A percentile compares a stretch with the other conserved stretches of the same genome.
These are phyloP conservation scores for Mormyrus lacerda DNA, from an alignment of 2,113 vertebrate species.

Conservation along the genomic window DNA sequence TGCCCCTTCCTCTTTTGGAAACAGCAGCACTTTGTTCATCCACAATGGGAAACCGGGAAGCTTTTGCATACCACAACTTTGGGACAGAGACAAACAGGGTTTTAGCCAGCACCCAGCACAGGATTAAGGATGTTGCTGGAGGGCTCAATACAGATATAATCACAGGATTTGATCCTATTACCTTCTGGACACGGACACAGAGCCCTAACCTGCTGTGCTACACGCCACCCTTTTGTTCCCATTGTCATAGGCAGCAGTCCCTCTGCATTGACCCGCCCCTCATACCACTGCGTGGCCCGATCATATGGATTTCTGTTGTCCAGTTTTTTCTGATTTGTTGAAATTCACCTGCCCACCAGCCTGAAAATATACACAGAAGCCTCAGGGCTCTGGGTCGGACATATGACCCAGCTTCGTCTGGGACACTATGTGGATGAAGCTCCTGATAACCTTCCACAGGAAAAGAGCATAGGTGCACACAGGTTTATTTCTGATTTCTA, in stretches of 20 bases:
- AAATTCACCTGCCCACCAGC: neutral
- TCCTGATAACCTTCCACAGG: neutral
- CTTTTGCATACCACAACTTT: neutral
- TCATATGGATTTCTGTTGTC: neutral
- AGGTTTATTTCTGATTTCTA: slow-evolving; percentile 14
- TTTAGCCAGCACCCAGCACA: neutral
- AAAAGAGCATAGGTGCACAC: neutral
- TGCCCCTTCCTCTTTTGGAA: neutral
- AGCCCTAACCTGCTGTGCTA: neutral
- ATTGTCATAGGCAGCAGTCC: neutral
- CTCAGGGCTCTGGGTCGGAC: neutral
- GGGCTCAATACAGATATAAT: neutral
- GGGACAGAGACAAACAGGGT: neutral
- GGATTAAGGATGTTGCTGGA: neutral
- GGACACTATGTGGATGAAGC: neutral
- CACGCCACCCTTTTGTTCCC: neutral
- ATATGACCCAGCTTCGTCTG: neutral
- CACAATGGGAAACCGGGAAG: neutral
- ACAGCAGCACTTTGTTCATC: neutral
- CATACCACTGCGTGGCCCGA: neutral
- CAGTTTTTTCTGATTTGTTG: neutral
- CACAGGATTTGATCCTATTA: neutral
- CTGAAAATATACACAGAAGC: neutral
- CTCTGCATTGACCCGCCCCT: neutral
- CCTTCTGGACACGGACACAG: neutral